Evolutionary conservation across 2,113 vertebrate species (phyloP), one percentile per base, ranked within the genome.

Genomic region (Oxyruncus cristatus): DNA sequence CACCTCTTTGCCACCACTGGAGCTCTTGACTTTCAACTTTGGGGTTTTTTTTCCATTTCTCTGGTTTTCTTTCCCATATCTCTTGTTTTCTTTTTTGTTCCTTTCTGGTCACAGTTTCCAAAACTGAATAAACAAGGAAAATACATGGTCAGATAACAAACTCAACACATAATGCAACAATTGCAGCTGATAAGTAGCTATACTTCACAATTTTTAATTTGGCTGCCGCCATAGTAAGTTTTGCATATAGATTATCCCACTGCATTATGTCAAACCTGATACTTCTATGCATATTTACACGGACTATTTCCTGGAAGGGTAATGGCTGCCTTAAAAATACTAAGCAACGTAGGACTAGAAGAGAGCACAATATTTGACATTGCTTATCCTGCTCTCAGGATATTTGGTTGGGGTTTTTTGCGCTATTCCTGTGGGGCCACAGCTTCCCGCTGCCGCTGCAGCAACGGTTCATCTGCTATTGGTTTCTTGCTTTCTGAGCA

Each of bases 401-500:
- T 78, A 73, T 32, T 81, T 2, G 5, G 19, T 71, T 71, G 53
- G 33, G 42, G 46, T 67, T 92, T 87, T 85, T 59, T 94, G 56
- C 68, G 55, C 44, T 86, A 14, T 47, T 93, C 86, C 78, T 73
- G 16, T 30, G 84, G 87, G 89, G 79, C 92, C 66, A 41, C 81
- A 84, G 71, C 90, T 94, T 95, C 85, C 88, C 81, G 90, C 56
- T 0, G 1, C 86, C 1, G 27, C 90, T 20, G 65, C 61, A 97
- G 88, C 86, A 95, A 89, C 10, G 0, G 62, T 55, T 96, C 95
- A 86, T 94, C 83, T 96, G 90, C 85, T 62, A 41, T 87, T 68
- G 70, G 63, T 68, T 46, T 61, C 91, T 97, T 93, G 74, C 84
- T 95, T 90, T 63, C 91, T 76, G 93, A 89, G 91, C 72, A 46